phyloP scores from a whole-genome alignment of 2,797 vertebrate genomes.

The Dromococcyx pavoninus region DNA sequence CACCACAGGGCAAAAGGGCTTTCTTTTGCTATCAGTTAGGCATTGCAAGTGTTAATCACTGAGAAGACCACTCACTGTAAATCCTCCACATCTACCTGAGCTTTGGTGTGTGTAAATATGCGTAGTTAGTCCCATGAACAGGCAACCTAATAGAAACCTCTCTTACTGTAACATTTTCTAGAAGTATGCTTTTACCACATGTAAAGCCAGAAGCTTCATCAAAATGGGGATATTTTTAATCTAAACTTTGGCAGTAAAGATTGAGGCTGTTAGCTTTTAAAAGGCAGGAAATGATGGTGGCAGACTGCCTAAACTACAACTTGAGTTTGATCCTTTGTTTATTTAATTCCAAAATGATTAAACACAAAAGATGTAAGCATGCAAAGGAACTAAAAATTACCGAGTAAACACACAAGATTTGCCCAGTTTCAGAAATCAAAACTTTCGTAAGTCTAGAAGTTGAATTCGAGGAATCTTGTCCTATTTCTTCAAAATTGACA shows the following conservation, averaged over 20 bases:
- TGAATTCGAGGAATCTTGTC: background rate
- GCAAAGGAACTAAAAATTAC: background rate
- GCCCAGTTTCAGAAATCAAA: background rate
- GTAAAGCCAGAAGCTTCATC: background rate
- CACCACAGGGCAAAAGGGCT: accelerated
- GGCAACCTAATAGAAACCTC: background rate
- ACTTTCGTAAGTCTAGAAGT: background rate
- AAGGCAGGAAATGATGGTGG: background rate
- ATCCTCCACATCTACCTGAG: background rate
- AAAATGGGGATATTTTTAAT: background rate
- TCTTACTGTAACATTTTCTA: background rate
- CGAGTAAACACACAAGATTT: background rate
- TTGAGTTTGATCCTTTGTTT: background rate
- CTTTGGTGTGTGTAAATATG: background rate
- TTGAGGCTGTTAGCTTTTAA: background rate
- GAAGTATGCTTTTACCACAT: background rate
- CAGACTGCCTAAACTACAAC: background rate
- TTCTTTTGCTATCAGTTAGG: background rate
- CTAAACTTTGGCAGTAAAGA: background rate
- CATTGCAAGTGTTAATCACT: background rate
- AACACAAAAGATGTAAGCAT: background rate
- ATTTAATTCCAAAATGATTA: background rate
- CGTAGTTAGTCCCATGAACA: background rate
- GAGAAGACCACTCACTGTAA: background rate
- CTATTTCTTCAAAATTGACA: background rate